Evolutionary conservation across 2,888 invertebrate species (phyloP).

Genomic region (Caradrina kadenii): DNA sequence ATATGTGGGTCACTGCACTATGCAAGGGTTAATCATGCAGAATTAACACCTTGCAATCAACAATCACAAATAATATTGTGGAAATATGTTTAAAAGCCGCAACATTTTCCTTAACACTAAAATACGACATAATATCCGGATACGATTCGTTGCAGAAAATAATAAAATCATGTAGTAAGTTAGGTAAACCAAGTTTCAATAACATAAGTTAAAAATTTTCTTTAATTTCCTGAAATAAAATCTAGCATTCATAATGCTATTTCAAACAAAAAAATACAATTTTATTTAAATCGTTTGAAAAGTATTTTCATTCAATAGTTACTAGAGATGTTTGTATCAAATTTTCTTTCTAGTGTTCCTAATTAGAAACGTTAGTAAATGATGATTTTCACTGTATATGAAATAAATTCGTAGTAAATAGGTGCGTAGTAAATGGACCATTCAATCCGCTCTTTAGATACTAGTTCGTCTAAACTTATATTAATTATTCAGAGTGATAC

Average conservation of each 20-base stretch:
- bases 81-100: not conserved
- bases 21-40: not conserved
- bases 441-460: too few species aligned
- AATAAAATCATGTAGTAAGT: not conserved
- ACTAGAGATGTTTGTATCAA: not conserved
- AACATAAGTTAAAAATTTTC: not conserved
- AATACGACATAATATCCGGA: not conserved
- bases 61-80: not conserved
- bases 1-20: too few species aligned
- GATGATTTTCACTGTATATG: not conserved
- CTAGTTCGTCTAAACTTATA: too few species aligned
- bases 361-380: not conserved
- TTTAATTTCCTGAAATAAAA: slow-evolving; percentile 24
- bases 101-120: not conserved
- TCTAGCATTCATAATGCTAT: not conserved
- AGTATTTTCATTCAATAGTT: not conserved
- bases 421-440: too few species aligned
- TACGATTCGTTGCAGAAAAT: not conserved
- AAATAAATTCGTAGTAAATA: too few species aligned
- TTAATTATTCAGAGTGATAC: too few species aligned
- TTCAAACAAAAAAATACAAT: not conserved
- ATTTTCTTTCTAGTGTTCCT: not conserved
- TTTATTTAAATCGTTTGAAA: not conserved
- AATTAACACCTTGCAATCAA: not conserved
- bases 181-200: not conserved